Percentiles rank a stretch among this genome's conserved stretches.
Conservation (phyloP, 92 coral and sea anemone species). For the Meandrina meandrites region DNA sequence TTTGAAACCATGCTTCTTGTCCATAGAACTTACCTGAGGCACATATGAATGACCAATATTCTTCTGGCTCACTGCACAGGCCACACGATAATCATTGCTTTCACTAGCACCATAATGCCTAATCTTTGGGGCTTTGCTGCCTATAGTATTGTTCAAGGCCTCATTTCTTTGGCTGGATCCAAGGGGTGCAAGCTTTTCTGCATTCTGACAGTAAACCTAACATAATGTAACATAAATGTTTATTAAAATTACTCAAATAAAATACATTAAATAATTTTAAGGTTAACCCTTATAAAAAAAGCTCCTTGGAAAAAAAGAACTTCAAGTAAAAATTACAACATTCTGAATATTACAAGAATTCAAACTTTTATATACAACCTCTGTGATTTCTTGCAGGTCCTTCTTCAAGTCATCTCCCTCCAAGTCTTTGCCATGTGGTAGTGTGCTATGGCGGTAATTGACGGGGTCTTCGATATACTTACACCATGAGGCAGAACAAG, state of each 20-base stretch:
- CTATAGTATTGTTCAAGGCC: constrained; percentile 1
- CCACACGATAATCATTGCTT: constrained; percentile 44
- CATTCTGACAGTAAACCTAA: constrained; percentile 16
- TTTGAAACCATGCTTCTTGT: no score
- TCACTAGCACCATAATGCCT: constrained; percentile 54
- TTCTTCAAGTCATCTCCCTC: constrained; percentile 23
- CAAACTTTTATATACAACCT: neutral
- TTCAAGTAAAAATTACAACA: no score
- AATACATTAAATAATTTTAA: no score
- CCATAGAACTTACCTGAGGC: neutral
- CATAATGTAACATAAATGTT: no score
- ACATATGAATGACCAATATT: constrained; percentile 12
- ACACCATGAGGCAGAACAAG: constrained; percentile 40
- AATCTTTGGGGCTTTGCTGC: constrained; percentile 54
- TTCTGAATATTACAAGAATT: no score
- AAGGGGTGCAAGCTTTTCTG: constrained; percentile 33
- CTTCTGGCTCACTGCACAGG: constrained; percentile 35
- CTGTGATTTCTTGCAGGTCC: constrained; percentile 23
- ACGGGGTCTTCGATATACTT: constrained; percentile 25
- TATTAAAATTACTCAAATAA: no score
- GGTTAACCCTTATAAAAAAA: no score
- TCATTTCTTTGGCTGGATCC: constrained; percentile 32
- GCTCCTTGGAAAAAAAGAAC: no score
- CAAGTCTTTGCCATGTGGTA: constrained; percentile 41
- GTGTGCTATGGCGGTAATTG: neutral